These are phyloP conservation scores for Pionites leucogaster DNA, from an alignment of 2,113 vertebrate genomes.

Conservation along the genomic window DNA sequence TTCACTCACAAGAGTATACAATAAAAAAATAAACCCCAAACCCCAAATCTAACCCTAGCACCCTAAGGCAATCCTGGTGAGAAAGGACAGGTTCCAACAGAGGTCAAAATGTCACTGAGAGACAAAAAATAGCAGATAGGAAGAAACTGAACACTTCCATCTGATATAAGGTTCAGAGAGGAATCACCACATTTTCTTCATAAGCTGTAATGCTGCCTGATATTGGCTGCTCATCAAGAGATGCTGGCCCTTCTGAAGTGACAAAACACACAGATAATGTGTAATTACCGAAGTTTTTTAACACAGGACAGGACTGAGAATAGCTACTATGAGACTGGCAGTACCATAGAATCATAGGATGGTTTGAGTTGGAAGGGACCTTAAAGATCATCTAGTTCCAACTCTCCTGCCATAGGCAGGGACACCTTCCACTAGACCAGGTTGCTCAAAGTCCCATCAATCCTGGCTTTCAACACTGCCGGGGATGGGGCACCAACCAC, in stretches of 20 bases:
- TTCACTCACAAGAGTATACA: accelerated
- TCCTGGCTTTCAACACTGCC: neutral
- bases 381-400: neutral
- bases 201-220: neutral
- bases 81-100: neutral
- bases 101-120: neutral
- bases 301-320: neutral
- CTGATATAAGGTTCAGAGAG: neutral
- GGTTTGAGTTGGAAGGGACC: neutral
- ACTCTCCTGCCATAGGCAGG: neutral
- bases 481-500: neutral
- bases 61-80: neutral
- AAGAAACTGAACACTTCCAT: neutral
- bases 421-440: neutral
- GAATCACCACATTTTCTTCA: neutral
- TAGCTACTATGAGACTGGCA: neutral
- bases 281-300: neutral
- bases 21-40: neutral
- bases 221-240: neutral
- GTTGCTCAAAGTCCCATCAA: neutral
- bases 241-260: neutral
- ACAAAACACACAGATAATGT: neutral
- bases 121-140: neutral
- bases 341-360: neutral
- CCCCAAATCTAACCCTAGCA: neutral